phyloP scores from a whole-genome alignment of 2,113 vertebrate species.

The Anhinga anhinga region DNA sequence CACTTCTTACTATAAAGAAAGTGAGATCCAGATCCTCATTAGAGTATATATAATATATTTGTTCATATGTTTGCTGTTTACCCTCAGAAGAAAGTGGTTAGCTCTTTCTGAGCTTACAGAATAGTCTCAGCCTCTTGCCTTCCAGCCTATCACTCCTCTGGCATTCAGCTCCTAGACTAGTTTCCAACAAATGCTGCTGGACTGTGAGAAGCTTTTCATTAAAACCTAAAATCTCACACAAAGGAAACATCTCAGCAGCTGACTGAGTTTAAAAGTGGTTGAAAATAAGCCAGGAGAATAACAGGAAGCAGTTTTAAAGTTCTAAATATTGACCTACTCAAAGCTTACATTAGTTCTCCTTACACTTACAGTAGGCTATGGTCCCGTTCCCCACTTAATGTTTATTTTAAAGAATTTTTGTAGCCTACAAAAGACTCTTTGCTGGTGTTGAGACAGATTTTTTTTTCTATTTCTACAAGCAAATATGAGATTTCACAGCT shows the following conservation, averaged over 20 bases:
- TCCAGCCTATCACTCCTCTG: background rate
- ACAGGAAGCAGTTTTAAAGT: constrained; percentile 38
- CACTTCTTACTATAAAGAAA: background rate
- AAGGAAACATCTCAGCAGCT: constrained; percentile 13
- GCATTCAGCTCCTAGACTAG: background rate
- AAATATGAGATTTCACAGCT: constrained; percentile 22
- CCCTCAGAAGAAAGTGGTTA: background rate
- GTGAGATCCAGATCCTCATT: background rate
- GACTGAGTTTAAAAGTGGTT: background rate
- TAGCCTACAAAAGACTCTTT: background rate
- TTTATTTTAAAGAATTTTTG: background rate
- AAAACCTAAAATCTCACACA: background rate
- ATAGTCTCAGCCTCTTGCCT: background rate
- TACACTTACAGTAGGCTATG: background rate
- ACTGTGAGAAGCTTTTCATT: background rate
- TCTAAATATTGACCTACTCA: background rate
- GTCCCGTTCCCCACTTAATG: background rate
- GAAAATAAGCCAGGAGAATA: constrained; percentile 16
- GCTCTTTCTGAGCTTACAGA: background rate
- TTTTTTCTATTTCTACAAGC: background rate
- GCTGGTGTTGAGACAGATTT: background rate
- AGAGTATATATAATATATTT: background rate
- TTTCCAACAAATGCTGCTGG: background rate
- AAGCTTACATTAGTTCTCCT: background rate
- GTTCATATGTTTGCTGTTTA: background rate